Base-by-base conservation (phyloP, 2,113 vertebrate species). In the Phyllostomus hastatus region DNA sequence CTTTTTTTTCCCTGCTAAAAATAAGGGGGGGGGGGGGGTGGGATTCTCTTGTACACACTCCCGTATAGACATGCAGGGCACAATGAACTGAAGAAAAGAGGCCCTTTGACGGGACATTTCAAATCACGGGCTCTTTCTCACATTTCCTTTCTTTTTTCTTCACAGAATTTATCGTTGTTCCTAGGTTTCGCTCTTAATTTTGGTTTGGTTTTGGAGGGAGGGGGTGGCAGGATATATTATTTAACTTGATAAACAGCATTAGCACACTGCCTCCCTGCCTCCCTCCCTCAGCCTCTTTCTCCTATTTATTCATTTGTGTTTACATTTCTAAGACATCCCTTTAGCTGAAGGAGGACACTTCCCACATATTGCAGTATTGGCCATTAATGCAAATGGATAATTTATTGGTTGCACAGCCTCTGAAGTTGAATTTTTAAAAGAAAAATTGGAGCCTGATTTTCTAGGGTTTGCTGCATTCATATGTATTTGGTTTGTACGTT, bases 371-470 rank as follows among this genome's bases (percentile, higher is more conserved):
- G 96, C 95, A 96, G 59, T 95, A 41, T 67, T 67, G 91, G 97
- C 97, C 97, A 97, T 97, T 96, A 98, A 91, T 91, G 98, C 98
- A 98, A 98, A 98, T 97, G 98, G 97, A 96, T 98, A 98, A 97
- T 97, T 97, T 50, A 73, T 22, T 54, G 88, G 82, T 94, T 95
- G 57, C 90, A 70, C 88, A 70, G 87, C 80, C 91, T 91, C 92
- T 95, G 96, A 97, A 98, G 97, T 92, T 82, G 96, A 93, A 97
- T 97, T 98, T 96, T 97, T 97, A 95, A 97, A 97, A 96, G 97
- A 82, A 94, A 95, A 14, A 0, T 0, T 1, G 28, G 91, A 95
- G 91, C 73, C 67, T 1, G 0, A 80, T 35, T 96, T 97, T 90
- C 80, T 41, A 88, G 81, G 48, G 17, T 94, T 88, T 94, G 93